Conservation (phyloP, 2,113 vertebrate genomes). For the Corvus moneduloides region DNA sequence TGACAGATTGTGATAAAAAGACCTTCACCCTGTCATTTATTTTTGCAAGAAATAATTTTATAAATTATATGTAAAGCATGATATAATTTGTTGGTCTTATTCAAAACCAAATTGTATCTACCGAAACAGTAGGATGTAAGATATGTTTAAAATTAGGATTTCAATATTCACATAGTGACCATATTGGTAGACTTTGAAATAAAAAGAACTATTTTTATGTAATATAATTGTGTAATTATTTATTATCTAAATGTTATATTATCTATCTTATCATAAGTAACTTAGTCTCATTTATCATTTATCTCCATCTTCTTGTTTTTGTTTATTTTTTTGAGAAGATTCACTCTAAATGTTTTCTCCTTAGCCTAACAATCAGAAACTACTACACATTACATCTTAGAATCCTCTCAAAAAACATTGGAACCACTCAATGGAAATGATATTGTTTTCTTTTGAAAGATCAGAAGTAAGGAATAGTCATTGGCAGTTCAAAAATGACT, state of each 20-base stretch:
- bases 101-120: background rate
- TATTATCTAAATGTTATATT: background rate
- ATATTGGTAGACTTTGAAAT: background rate
- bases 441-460: background rate
- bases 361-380: background rate
- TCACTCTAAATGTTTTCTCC: background rate
- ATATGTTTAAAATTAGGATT: background rate
- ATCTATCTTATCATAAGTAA: background rate
- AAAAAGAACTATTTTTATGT: background rate
- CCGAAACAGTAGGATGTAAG: background rate
- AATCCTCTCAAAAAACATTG: background rate
- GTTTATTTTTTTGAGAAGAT: background rate
- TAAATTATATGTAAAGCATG: background rate
- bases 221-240: background rate
- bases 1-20: background rate
- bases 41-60: background rate
- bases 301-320: background rate
- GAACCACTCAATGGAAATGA: background rate
- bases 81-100: background rate
- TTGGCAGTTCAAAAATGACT: background rate
- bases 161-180: background rate
- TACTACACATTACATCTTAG: background rate
- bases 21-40: background rate
- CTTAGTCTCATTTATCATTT: background rate
- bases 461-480: background rate